A percentile compares a stretch with the other conserved stretches of the same genome.
Conservation (phyloP, 2,113 vertebrate genomes). For the Labeo catla region DNA sequence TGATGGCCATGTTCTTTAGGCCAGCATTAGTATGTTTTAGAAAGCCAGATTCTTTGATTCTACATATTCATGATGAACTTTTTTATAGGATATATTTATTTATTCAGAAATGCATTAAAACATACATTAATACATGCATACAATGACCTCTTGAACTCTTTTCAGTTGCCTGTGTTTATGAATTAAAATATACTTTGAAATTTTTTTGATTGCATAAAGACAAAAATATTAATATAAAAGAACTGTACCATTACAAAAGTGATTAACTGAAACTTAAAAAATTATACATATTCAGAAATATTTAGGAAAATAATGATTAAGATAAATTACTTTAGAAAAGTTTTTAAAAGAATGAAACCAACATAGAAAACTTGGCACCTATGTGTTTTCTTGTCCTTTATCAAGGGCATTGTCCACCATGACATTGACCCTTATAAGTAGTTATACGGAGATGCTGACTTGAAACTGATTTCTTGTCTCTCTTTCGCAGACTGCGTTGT, state of each 20-base stretch:
- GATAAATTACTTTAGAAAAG: not conserved
- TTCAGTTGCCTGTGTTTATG: not conserved
- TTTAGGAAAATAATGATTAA: no score
- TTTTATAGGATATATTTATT: not conserved
- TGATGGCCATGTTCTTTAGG: conserved; percentile 60
- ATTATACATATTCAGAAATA: no score
- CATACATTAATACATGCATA: not conserved
- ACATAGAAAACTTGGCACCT: not conserved
- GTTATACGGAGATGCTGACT: not conserved
- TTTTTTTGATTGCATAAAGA: not conserved
- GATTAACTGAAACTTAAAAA: not conserved
- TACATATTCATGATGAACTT: not conserved
- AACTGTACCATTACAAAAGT: not conserved
- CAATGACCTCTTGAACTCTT: not conserved
- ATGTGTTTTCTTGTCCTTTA: not conserved
- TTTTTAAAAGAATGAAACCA: not conserved
- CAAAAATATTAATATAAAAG: not conserved
- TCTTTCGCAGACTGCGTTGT: conserved; percentile 48
- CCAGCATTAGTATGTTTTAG: conserved; percentile 10
- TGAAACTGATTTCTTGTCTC: conserved; percentile 7
- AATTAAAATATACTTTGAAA: not conserved
- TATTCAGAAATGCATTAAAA: not conserved
- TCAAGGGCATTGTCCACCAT: not conserved
- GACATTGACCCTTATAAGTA: not conserved
- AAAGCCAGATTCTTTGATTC: not conserved